Evolutionary conservation across 2,113 vertebrate species (phyloP), one percentile per base, ranked within the genome.

Genomic region (Myanophis thanlyinensis): DNA sequence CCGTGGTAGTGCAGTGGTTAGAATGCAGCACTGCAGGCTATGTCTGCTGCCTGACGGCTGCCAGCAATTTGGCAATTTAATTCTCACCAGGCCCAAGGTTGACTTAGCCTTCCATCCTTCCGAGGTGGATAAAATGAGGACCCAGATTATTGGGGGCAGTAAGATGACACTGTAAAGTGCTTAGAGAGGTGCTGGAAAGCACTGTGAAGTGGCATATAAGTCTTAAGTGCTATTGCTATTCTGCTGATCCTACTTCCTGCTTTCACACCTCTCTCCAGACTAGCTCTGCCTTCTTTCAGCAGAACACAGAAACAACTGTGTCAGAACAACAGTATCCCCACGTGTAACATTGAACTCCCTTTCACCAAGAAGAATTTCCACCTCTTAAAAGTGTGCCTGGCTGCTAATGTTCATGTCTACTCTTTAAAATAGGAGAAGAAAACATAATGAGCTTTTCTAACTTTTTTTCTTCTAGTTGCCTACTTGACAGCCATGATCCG

Each of bases 401-500:
- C 73, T 80, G 35, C 35, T 80, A 44, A 80, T 44, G 73, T 40
- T 80, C 73, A 44, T 8, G 35, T 80, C 18, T 25, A 89, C 40
- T 44, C 2, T 89, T 56, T 40, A 44, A 52, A 56, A 18, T 27
- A 22, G 46, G 51, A 54, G 53, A 13, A 18, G 35, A 84, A 46
- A 54, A 40, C 20, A 5, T 13, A 84, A 40, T 30, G 4, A 40
- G 27, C 15, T 46, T 56, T 22, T 7, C 18, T 53, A 0, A 56
- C 85, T 84, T 44, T 94, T 90, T 92, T 7, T 62, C 53, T 96
- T 95, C 25, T 95, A 99, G 99, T 99, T 97, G 98, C 99, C 56
- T 0, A 96, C 56, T 89, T 99, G 97, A 99, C 99, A 1, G 97
- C 98, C 91, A 98, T 91, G 96, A 99, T 99, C 67, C 98, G 97